These are phyloP conservation scores for Disparrhopalites patrizii DNA, from an alignment of 2,888 invertebrate species.

Conservation along the genomic window DNA sequence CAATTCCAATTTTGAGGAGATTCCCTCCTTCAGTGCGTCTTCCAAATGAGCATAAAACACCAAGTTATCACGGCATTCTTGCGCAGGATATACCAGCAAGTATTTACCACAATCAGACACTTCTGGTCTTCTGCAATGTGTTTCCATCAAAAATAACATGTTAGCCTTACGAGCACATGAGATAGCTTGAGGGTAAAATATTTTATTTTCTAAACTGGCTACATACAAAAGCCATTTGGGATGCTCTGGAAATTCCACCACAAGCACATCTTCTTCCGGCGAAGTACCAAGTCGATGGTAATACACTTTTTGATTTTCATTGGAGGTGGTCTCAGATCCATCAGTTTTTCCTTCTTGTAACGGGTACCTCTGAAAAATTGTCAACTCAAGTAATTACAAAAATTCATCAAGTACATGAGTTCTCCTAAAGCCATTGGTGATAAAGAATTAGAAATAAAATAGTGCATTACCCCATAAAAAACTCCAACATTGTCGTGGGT, in stretches of 20 bases:
- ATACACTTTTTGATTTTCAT: conserved; percentile 86
- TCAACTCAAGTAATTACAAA: neutral
- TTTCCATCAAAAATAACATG: neutral
- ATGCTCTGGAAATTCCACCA: conserved; percentile 84
- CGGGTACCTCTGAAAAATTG: conserved; percentile 65
- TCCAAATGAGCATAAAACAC: conserved; percentile 77
- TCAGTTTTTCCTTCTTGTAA: conserved; percentile 78
- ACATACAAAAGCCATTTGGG: conserved; percentile 84
- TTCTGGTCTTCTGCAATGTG: conserved; percentile 65
- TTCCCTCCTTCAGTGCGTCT: conserved; percentile 53
- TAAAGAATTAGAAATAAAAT: too few relatives aligned
- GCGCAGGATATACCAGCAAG: conserved; percentile 74
- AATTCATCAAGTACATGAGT: neutral
- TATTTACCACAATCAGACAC: conserved; percentile 90
- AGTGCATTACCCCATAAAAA: conserved; percentile 73
- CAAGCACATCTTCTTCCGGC: conserved; percentile 79
- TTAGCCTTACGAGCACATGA: neutral
- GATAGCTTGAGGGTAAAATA: too few relatives aligned
- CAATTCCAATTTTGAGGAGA: conserved; percentile 61
- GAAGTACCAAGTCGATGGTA: conserved; percentile 84
- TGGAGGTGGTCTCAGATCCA: conserved; percentile 84
- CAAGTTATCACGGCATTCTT: conserved; percentile 88
- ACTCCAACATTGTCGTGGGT: conserved; percentile 91
- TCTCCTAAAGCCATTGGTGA: too few relatives aligned
- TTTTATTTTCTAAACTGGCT: too few relatives aligned